These are phyloP conservation scores for Entomyzon cyanotis DNA, from an alignment of 2,113 vertebrate genomes.

Conservation along the genomic window DNA sequence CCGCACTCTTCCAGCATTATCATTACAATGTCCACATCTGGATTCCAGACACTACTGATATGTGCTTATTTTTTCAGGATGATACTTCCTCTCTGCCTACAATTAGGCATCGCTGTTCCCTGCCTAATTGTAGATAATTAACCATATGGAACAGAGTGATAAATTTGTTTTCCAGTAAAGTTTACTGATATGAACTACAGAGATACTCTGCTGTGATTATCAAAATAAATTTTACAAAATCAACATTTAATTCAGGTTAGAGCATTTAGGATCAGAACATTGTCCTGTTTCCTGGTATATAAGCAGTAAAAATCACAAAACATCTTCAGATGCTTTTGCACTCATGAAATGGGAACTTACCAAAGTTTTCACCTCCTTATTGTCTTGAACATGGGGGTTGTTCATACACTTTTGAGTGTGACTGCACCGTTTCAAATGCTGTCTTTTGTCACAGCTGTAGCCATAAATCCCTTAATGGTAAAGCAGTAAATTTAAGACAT, in stretches of 20 bases:
- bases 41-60: slow-evolving; percentile 46
- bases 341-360: not conserved
- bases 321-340: not conserved
- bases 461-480: not conserved
- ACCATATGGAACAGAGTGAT: not conserved
- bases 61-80: not conserved
- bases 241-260: not conserved
- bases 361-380: not conserved
- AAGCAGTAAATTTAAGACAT: not conserved
- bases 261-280: not conserved
- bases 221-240: not conserved
- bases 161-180: not conserved
- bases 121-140: slow-evolving; percentile 15
- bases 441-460: not conserved
- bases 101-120: not conserved
- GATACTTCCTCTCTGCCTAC: not conserved
- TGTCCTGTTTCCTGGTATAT: not conserved
- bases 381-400: not conserved
- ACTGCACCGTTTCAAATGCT: not conserved
- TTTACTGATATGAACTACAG: not conserved
- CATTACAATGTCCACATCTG: slow-evolving; percentile 60
- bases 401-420: not conserved
- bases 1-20: not conserved
- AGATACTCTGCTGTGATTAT: not conserved
- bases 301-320: not conserved